Conservation (phyloP, 2,113 vertebrate species). For the Ictalurus furcatus region DNA sequence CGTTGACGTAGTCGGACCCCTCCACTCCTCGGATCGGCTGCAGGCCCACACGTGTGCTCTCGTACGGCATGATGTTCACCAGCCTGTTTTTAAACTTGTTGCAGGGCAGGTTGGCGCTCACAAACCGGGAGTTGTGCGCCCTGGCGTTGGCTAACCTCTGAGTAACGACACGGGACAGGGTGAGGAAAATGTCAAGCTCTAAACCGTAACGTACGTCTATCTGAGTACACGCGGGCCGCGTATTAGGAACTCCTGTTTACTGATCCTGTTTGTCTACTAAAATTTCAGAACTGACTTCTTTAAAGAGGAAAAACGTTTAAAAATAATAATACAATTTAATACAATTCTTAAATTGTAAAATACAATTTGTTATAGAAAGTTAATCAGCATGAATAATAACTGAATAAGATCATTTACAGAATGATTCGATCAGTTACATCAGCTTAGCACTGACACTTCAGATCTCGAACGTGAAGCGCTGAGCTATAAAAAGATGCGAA, state of each 20-base stretch:
- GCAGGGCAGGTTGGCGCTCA: conserved; percentile 99
- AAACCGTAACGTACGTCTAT: too few relatives aligned
- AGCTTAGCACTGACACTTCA: not conserved
- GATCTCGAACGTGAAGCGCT: not conserved
- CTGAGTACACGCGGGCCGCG: not conserved
- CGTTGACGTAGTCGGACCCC: conserved; percentile 97
- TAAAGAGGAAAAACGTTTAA: not conserved
- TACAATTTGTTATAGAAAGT: too few relatives aligned
- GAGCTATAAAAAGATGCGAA: not conserved
- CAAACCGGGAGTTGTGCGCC: conserved; percentile 96
- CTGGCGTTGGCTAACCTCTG: conserved; percentile 96
- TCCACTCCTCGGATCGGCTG: conserved; percentile 98
- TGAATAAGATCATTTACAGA: not conserved
- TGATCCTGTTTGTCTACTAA: not conserved
- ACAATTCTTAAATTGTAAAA: too few relatives aligned
- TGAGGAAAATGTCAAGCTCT: not conserved
- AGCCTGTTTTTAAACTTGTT: conserved; percentile 99
- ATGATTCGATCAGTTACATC: not conserved
- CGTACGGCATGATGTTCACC: conserved; percentile 99
- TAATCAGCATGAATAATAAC: not conserved
- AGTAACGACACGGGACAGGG: conserved; percentile 51
- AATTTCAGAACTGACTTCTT: not conserved
- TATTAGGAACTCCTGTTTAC: not conserved
- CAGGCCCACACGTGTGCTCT: conserved; percentile 93
- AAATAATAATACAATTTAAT: not conserved